phyloP scores from a whole-genome alignment of 1,140 invertebrate species.

The Streblospio benedicti region DNA sequence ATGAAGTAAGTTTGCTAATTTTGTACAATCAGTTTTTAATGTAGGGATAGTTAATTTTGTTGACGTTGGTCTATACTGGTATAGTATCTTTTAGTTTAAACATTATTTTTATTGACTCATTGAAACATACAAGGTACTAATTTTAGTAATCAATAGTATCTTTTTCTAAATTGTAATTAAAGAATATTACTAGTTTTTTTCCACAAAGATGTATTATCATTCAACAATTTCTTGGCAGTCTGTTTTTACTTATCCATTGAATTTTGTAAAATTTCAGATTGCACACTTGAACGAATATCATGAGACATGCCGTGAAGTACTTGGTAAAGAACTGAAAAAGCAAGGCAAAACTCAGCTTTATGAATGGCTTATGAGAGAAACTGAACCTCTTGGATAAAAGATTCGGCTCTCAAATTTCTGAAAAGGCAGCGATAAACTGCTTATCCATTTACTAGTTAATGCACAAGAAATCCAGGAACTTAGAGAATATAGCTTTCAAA shows the following conservation, averaged over 20 bases:
- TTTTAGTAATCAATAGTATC: background rate
- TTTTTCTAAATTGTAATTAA: background rate
- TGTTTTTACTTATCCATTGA: background rate
- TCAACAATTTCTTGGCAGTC: background rate
- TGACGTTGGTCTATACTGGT: background rate
- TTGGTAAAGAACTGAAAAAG: conserved; percentile 61
- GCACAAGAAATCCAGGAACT: no score
- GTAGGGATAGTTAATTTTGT: background rate
- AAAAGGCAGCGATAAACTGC: no score
- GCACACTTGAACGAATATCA: conserved; percentile 72
- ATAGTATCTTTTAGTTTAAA: background rate
- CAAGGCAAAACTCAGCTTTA: conserved; percentile 57
- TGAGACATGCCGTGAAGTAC: conserved; percentile 56
- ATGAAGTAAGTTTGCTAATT: conserved; percentile 58
- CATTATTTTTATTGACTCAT: background rate
- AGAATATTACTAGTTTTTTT: background rate
- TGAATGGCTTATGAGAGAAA: conserved; percentile 69
- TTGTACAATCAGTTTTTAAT: background rate
- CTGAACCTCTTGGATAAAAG: conserved; percentile 52
- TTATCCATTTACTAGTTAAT: no score
- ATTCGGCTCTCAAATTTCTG: no score
- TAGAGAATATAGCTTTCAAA: no score
- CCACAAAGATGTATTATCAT: background rate
- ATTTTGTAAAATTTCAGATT: conserved; percentile 50
- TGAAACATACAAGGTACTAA: no score